Percentiles rank a stretch among this genome's conserved stretches.
phyloP scores from a whole-genome alignment of 2,797 vertebrate species.

The Glossophaga mutica region DNA sequence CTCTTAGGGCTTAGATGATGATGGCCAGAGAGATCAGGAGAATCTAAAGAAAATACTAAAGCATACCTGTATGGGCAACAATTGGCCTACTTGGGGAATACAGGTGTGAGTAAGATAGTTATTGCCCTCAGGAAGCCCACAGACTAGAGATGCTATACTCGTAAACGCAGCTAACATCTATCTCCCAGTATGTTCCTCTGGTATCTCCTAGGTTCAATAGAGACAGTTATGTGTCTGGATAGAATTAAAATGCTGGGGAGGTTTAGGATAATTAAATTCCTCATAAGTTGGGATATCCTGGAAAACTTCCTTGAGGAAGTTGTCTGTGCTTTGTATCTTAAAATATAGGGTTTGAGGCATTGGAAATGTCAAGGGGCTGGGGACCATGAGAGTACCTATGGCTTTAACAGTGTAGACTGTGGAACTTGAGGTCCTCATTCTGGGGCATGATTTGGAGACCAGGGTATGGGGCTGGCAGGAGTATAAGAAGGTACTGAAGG shows the following conservation, averaged over 20 bases:
- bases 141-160: not conserved
- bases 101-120: not conserved
- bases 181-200: not conserved
- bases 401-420: not conserved
- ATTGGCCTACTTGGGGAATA: not conserved
- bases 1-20: not conserved
- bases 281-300: not conserved
- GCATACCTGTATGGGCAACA: not conserved
- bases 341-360: not conserved
- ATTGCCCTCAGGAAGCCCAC: not conserved
- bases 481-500: not conserved
- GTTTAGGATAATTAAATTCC: not conserved
- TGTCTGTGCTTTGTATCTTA: not conserved
- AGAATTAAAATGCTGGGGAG: not conserved
- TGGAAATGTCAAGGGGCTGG: not conserved
- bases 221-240: not conserved
- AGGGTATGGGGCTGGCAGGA: not conserved
- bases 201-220: not conserved
- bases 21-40: not conserved
- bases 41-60: not conserved
- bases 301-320: not conserved
- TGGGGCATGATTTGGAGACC: not conserved
- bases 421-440: not conserved
- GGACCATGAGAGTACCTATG: not conserved
- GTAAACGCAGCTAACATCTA: not conserved